A percentile compares a stretch with the other conserved stretches of the same genome.
These are phyloP conservation scores for Nephrocerus scutellatus DNA, from an alignment of 2,888 invertebrate species.

Conservation along the genomic window DNA sequence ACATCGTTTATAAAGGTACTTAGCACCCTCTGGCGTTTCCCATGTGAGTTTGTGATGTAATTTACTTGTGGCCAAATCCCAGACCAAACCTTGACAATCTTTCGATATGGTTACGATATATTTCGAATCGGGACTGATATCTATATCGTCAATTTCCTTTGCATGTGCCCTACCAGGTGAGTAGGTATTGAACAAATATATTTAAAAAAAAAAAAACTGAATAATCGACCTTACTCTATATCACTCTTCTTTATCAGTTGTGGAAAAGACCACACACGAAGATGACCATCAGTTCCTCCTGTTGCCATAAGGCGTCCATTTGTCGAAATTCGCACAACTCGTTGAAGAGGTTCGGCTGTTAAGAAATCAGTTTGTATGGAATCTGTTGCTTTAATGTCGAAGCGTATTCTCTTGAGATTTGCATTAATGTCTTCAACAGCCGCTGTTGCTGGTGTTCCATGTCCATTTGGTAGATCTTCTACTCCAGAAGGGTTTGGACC, in stretches of 20 bases:
- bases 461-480: conserved; percentile 40
- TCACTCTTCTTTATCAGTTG: conserved; percentile 63
- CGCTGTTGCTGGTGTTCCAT: conserved; percentile 19
- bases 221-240: conserved; percentile 49
- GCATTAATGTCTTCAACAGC: conserved; percentile 28
- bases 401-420: conserved; percentile 57
- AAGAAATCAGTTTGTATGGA: conserved; percentile 82
- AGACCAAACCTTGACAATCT: conserved; percentile 75
- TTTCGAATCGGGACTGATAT: conserved; percentile 75
- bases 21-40: conserved; percentile 66
- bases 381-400: conserved; percentile 68
- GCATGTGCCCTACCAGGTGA: conserved; percentile 56
- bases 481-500: conserved; percentile 32
- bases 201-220: not conserved
- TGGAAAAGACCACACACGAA: conserved; percentile 86
- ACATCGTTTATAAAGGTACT: conserved; percentile 77
- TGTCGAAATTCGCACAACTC: conserved; percentile 73
- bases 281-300: conserved; percentile 81
- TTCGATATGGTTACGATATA: conserved; percentile 78
- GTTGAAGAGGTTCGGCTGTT: conserved; percentile 71
- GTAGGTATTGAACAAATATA: not conserved
- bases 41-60: conserved; percentile 66
- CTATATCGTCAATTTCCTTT: conserved; percentile 91
- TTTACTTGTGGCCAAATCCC: conserved; percentile 63
- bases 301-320: conserved; percentile 78